Evolutionary conservation across 2,113 vertebrate genomes (phyloP).

Genomic region (Acinonyx jubatus): DNA sequence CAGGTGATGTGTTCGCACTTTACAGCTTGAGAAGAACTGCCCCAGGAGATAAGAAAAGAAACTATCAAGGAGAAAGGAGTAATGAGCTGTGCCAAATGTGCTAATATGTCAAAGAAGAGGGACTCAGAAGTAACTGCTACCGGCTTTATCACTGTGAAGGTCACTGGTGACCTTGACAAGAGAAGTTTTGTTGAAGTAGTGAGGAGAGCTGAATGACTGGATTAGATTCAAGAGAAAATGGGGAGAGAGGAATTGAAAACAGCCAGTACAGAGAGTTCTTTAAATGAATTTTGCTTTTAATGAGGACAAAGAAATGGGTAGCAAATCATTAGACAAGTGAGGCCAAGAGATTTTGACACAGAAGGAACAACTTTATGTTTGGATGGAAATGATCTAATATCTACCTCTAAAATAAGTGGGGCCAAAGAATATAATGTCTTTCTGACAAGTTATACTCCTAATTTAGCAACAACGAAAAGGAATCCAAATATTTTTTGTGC

Average conservation of each 20-base stretch:
- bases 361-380: not conserved
- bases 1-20: not conserved
- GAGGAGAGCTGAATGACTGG: not conserved
- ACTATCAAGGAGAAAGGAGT: not conserved
- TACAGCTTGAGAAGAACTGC: not conserved
- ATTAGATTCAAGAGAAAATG: not conserved
- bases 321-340: not conserved
- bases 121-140: not conserved
- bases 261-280: not conserved
- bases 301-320: not conserved
- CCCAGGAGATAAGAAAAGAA: not conserved
- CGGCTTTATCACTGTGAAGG: not conserved
- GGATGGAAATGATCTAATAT: not conserved
- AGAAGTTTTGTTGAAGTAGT: not conserved
- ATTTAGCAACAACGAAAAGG: not conserved
- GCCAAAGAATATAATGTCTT: not conserved
- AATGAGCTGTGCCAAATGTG: not conserved
- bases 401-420: not conserved
- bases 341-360: not conserved
- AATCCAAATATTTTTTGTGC: not conserved
- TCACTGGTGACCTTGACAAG: not conserved
- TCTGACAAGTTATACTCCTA: not conserved
- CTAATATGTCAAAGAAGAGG: not conserved
- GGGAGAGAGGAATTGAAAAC: not conserved
- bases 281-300: slow-evolving; percentile 4